A percentile compares a stretch with the other conserved stretches of the same genome.
Evolutionary conservation across 1,140 invertebrate species (phyloP).

Genomic region (Drosophila ogumai): DNA sequence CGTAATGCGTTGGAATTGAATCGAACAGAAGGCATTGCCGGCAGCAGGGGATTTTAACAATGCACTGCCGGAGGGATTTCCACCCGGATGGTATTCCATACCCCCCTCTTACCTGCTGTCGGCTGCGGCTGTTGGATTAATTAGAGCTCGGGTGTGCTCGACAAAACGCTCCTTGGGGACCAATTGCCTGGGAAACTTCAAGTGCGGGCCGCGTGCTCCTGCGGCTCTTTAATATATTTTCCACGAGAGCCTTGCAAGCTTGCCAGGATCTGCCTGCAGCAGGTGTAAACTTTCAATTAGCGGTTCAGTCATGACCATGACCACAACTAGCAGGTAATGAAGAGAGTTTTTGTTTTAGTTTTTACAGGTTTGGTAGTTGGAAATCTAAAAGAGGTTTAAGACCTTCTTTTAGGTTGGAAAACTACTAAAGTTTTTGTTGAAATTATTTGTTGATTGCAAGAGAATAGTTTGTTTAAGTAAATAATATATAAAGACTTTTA

Average conservation of each 20-base stretch:
- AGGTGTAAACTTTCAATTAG: conserved; percentile 71
- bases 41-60: conserved; percentile 9
- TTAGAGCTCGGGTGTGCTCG: conserved; percentile 53
- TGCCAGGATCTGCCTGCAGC: conserved; percentile 10
- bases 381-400: not conserved
- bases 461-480: too few species aligned
- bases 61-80: conserved; percentile 14
- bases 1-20: conserved; percentile 47
- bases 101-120: conserved; percentile 1
- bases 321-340: conserved; percentile 57
- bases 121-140: conserved; percentile 55
- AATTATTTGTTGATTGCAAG: not conserved
- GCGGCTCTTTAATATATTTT: conserved; percentile 43
- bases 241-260: conserved; percentile 16
- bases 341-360: conserved; percentile 21
- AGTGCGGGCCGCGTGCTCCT: conserved; percentile 24
- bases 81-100: not conserved
- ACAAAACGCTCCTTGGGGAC: conserved; percentile 68
- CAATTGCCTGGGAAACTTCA: conserved; percentile 61
- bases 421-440: too few species aligned
- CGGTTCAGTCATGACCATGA: conserved; percentile 16
- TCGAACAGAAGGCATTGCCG: conserved; percentile 22
- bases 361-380: not conserved
- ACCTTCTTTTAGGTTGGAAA: not conserved
- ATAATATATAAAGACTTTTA: not conserved